Conservation (phyloP, 2,113 vertebrate species). For the Diadophis punctatus region DNA sequence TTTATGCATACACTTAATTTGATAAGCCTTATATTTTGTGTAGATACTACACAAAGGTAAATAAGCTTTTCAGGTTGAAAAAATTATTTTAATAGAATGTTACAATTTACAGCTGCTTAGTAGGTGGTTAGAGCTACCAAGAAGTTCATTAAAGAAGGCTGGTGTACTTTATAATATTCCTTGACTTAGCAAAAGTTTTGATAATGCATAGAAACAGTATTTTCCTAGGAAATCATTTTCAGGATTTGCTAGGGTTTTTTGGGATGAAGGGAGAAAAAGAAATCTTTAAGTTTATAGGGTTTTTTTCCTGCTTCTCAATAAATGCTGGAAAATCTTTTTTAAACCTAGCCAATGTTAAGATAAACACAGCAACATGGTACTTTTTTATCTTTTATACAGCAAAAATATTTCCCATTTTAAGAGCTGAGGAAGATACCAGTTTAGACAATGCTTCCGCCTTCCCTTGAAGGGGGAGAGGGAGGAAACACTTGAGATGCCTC, state of each 20-base stretch:
- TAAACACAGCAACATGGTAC: not conserved
- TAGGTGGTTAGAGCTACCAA: not conserved
- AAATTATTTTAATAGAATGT: not conserved
- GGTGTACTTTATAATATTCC: not conserved
- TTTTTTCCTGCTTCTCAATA: not conserved
- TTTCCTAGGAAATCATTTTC: not conserved
- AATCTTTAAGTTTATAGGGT: not conserved
- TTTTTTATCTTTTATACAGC: not conserved
- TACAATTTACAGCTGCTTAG: not conserved
- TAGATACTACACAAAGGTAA: constrained; percentile 70
- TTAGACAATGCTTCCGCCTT: not conserved
- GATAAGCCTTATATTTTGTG: constrained; percentile 57
- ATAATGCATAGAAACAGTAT: not conserved
- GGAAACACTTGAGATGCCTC: not conserved
- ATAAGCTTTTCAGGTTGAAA: constrained; percentile 43
- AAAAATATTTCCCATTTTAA: not conserved
- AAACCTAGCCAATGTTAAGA: not conserved
- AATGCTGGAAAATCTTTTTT: not conserved
- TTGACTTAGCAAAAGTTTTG: not conserved
- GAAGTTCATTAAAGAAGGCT: not conserved
- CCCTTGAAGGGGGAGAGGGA: too few relatives aligned
- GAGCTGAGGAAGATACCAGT: not conserved
- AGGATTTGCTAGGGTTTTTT: not conserved
- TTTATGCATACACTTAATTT: constrained; percentile 34
- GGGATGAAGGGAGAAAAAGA: not conserved